These are phyloP conservation scores for Indicator maculatus DNA, from an alignment of 2,113 vertebrate genomes.

Conservation along the genomic window DNA sequence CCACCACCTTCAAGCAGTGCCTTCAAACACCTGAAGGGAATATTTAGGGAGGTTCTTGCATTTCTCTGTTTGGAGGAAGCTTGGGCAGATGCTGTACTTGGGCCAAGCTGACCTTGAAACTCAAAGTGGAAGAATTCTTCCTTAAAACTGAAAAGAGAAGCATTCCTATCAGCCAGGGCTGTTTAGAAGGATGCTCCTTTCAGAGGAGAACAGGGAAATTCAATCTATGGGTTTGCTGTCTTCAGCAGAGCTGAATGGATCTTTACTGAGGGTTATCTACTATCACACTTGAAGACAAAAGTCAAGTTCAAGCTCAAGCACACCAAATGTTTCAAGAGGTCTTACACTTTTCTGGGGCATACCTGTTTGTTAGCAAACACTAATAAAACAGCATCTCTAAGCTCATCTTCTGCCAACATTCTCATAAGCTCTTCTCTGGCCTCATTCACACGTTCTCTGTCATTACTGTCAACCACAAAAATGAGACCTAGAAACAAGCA, in stretches of 20 bases:
- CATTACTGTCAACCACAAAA: too few relatives aligned
- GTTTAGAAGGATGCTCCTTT: background rate
- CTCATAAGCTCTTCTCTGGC: too few relatives aligned
- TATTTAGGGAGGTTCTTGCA: background rate
- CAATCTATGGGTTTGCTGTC: background rate
- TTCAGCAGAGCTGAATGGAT: background rate
- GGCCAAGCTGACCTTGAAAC: background rate
- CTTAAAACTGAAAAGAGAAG: background rate
- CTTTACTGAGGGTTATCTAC: background rate
- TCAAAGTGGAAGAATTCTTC: background rate
- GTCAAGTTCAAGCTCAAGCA: background rate
- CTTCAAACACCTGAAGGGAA: background rate
- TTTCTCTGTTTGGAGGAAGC: background rate
- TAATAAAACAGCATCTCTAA: too few relatives aligned
- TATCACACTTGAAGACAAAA: background rate
- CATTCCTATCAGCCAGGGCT: background rate
- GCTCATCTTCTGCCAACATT: too few relatives aligned
- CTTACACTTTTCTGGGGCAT: background rate
- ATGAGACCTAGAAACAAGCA: too few relatives aligned
- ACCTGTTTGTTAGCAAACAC: constrained; percentile 81
- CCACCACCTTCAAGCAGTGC: background rate
- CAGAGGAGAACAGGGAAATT: background rate
- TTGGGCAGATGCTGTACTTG: background rate
- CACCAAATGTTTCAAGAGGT: background rate
- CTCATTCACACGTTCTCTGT: too few relatives aligned